phyloP scores from a whole-genome alignment of 53 echinoderm and acorn worm species.

The Crossaster papposus region DNA sequence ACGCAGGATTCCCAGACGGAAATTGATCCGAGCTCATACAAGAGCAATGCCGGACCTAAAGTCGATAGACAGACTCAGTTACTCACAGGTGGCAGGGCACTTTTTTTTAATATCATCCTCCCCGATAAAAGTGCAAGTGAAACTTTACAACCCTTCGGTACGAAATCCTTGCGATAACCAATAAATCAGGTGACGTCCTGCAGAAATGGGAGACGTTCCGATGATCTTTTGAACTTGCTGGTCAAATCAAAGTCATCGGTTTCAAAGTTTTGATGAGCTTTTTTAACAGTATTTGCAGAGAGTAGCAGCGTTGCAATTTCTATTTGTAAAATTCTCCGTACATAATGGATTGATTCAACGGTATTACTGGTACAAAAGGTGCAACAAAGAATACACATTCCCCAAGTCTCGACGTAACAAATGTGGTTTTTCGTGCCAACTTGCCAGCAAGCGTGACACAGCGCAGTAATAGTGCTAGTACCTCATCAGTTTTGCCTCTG shows the following conservation, averaged over 20 bases:
- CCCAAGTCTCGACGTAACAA: not conserved
- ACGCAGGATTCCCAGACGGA: not conserved
- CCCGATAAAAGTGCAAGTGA: slow-evolving; percentile 20
- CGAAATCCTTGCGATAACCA: not conserved
- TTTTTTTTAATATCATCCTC: too few relatives aligned
- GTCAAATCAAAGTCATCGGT: not conserved
- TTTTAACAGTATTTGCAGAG: not conserved
- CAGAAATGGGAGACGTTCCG: not conserved
- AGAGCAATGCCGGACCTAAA: not conserved
- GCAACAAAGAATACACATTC: slow-evolving; percentile 9
- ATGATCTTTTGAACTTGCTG: not conserved
- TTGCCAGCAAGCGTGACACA: slow-evolving; percentile 47
- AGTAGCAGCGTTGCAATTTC: not conserved
- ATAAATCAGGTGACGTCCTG: not conserved
- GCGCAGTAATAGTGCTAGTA: not conserved
- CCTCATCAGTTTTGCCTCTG: not conserved
- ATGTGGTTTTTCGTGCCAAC: not conserved
- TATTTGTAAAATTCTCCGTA: not conserved
- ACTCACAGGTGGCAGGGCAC: slow-evolving; percentile 32
- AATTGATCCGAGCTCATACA: slow-evolving; percentile 19
- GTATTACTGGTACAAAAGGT: slow-evolving; percentile 6
- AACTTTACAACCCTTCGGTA: not conserved
- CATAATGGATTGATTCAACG: not conserved
- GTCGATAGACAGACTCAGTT: not conserved
- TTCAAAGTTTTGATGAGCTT: not conserved